Base-by-base conservation (phyloP, 1,140 invertebrate species). In the Pseudoatta argentina region DNA sequence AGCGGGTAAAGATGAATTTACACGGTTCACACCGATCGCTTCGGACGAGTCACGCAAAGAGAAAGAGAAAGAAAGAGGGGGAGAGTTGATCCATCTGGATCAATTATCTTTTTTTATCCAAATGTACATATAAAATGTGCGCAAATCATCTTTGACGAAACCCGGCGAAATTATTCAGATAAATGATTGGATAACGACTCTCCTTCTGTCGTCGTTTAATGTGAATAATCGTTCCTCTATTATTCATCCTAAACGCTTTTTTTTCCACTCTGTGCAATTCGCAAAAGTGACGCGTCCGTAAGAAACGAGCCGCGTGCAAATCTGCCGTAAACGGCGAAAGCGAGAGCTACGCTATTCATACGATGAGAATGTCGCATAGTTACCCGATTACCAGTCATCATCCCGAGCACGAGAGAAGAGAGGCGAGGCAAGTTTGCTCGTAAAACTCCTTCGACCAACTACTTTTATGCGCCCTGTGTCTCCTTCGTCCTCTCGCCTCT, bases 371-470 rank as follows among this genome's bases (percentile, higher is more conserved):
- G 79, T 83, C 79, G 79, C 69, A 83, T 75, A 83, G 79, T 63
- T 83, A 53, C 69, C 39, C 79, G 69, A 83, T 83, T 83, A 83
- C 69, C 69, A 83, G 79, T 59, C 79, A 61, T 83, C 79, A 61
- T 82, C 67, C n/a, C 69, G 53, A 18, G 44, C 34, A 8, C 21
- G 66, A 39, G 51, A 55, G 75, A 77, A 21, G 34, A 61, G 34
- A 44, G 34, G 44, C 57, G 55, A 67, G 67, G 67, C 79, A 53
- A 83, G 79, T 61, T 83, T n/a, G 79, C 79, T 83, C 79, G 79
- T 83, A 83, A 83, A 83, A 83, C 67, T 83, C 79, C 69, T 83
- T 83, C 79, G 69, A 83, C 79, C 79, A 18, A 83, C 79, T 83
- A 83, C 79, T 83, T 83, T 83, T 83, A 73, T 73, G 69, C 79